These are phyloP conservation scores for Heliconius aoede DNA, from an alignment of 2,888 invertebrate species.

Conservation along the genomic window DNA sequence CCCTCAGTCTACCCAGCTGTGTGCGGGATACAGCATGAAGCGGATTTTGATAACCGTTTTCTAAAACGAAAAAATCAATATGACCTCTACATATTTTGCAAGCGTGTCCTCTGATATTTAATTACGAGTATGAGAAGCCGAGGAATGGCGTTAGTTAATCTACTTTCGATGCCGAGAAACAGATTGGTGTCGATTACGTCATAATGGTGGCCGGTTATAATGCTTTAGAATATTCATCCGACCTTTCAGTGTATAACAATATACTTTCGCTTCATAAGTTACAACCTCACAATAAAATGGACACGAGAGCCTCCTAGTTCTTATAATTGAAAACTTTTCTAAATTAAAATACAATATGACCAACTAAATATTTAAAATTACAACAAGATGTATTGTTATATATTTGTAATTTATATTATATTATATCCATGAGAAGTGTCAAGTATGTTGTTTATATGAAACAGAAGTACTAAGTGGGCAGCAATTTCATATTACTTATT, in stretches of 20 bases:
- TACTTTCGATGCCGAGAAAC: constrained; percentile 43
- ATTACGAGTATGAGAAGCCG: constrained; percentile 1
- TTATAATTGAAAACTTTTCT: neutral
- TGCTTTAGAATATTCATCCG: constrained; percentile 47
- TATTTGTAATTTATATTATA: too few relatives aligned
- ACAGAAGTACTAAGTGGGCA: constrained; percentile 27
- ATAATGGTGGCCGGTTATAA: constrained; percentile 46
- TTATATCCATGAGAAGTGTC: neutral
- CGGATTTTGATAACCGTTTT: too few relatives aligned
- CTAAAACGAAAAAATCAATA: neutral
- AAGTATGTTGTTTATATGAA: constrained; percentile 1
- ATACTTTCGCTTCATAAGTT: constrained; percentile 43
- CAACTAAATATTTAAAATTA: neutral
- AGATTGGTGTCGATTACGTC: constrained; percentile 50
- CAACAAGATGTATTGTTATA: neutral
- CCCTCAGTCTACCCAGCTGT: too few relatives aligned
- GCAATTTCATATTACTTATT: constrained; percentile 41
- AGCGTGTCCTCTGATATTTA: neutral
- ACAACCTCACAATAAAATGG: neutral
- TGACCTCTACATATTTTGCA: constrained; percentile 5
- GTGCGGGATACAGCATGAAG: too few relatives aligned
- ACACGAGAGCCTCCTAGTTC: neutral
- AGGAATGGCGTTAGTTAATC: constrained; percentile 31
- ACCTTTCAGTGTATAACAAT: constrained; percentile 47
- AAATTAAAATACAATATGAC: too few relatives aligned